Evolutionary conservation across 2,888 invertebrate genomes (phyloP).

Genomic region (Conomelus anceps): DNA sequence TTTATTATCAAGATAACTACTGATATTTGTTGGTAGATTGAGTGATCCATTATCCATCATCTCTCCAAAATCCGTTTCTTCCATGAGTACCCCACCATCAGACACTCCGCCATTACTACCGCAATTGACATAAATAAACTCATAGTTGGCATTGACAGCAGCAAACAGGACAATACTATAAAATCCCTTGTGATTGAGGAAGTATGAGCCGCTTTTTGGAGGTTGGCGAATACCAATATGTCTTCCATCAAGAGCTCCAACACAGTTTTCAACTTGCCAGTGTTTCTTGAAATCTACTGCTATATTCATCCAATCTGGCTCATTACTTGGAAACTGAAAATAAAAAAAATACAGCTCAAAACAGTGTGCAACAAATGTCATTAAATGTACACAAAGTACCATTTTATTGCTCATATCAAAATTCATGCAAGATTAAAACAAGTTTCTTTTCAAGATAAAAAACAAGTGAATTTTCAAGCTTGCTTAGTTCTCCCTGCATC

Average conservation of each 20-base stretch:
- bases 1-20: too few relatives aligned
- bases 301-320: conserved; percentile 4
- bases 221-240: conserved; percentile 2
- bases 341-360: background rate
- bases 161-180: background rate
- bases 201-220: background rate
- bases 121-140: background rate
- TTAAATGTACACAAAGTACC: too few relatives aligned
- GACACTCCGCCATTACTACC: background rate
- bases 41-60: background rate
- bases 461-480: too few relatives aligned
- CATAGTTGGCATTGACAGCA: background rate
- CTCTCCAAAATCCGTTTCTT: background rate
- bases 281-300: conserved; percentile 10
- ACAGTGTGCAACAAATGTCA: too few relatives aligned
- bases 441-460: too few relatives aligned
- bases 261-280: conserved; percentile 14
- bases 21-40: background rate
- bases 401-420: too few relatives aligned
- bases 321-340: conserved; percentile 1
- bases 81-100: background rate
- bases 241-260: conserved; percentile 1
- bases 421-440: too few relatives aligned
- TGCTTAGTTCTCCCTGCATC: too few relatives aligned
- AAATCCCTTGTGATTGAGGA: background rate